Evolutionary conservation across 2,113 vertebrate species (phyloP), one percentile per base, ranked within the genome.

Genomic region (Macroglossus sobrinus): DNA sequence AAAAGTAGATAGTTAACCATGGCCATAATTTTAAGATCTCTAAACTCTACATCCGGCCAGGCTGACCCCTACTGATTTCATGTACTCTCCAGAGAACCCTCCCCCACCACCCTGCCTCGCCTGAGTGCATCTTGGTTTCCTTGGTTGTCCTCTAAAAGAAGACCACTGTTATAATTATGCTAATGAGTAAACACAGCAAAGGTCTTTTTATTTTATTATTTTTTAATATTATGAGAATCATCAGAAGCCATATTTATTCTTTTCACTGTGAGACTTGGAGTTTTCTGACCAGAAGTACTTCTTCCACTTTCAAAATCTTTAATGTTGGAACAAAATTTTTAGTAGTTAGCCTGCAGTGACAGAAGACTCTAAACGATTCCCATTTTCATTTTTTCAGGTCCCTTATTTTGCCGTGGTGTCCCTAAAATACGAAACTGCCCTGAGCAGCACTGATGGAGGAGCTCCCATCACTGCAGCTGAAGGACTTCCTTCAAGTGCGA

Each of bases 401-500:
- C 0, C 16, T 33, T 78, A 35, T 40, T 40, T 71, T 84, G 66
- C 45, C 63, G 80, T 71, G 13, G 11, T 76, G 80, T 50, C 40
- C 84, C 16, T 61, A n/a, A 85, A 82, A 64, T 38, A 84, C 5
- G 33, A 13, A 47, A 24, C 4, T 2, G 47, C 26, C 63, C 24
- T 40, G 91, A 87, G 26, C 40, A 81, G 40, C 47, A 33, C 6
- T 33, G 91, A 78, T 7, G 28, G 55, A 87, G 24, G 15, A 61
- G 7, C 3, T 75, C 69, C 92, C 38, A 80, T 55, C 75, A 45
- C 89, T 64, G 91, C 24, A 38, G 22, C 0, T 79, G 90, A 87
- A 12, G 7, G 71, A 90, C 79, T 96, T 90, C 55, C 43, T 50
- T 93, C 33, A 24, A 89, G 40, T 5, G 61, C 47, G 76, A 94